Conservation (phyloP, 2,797 vertebrate genomes). For the Melopsittacus undulatus region DNA sequence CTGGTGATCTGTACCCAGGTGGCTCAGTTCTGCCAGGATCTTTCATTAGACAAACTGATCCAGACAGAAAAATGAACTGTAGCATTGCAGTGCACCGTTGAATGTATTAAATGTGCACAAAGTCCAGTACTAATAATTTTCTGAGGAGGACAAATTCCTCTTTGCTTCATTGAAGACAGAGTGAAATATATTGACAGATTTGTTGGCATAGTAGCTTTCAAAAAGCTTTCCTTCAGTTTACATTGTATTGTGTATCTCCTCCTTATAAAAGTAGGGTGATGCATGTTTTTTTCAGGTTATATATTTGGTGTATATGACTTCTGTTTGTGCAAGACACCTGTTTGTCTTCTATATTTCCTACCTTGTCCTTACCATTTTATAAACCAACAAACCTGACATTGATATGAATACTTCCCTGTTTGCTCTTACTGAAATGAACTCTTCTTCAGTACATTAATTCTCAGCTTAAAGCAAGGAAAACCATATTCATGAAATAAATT, state of each 20-base stretch:
- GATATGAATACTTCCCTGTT: not conserved
- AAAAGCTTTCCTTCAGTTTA: not conserved
- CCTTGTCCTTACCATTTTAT: not conserved
- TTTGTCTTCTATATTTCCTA: not conserved
- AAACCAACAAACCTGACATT: not conserved
- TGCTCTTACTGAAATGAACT: not conserved
- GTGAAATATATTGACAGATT: not conserved
- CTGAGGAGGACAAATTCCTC: not conserved
- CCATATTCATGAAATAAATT: not conserved
- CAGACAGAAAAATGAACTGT: not conserved
- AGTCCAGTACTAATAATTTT: not conserved
- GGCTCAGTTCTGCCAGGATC: not conserved
- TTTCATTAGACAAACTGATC: not conserved
- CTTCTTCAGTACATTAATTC: not conserved
- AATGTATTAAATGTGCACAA: not conserved
- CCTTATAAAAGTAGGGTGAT: not conserved
- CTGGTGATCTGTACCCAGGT: not conserved
- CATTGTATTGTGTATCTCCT: not conserved
- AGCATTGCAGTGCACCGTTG: not conserved
- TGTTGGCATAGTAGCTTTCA: not conserved
- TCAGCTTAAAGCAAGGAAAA: not conserved
- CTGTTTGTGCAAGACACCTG: not conserved
- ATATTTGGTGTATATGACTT: not conserved
- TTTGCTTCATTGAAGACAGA: not conserved
- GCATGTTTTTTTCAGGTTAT: not conserved